Conservation (phyloP, 2,888 invertebrate genomes). For the Bembecia ichneumoniformis region DNA sequence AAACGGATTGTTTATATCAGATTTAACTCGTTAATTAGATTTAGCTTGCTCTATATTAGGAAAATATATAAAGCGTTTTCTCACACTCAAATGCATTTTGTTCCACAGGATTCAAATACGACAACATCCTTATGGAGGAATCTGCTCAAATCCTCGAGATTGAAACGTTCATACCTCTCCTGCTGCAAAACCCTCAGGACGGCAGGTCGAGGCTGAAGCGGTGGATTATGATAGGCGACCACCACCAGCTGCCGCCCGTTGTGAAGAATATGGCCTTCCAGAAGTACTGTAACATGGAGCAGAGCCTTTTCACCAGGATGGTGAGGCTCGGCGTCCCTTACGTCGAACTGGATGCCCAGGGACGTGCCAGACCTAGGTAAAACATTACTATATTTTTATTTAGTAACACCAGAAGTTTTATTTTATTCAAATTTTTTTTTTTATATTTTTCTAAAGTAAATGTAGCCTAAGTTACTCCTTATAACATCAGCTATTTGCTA, state of each 20-base stretch:
- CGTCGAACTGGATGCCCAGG: conserved; percentile 97
- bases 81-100: neutral
- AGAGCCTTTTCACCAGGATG: conserved; percentile 96
- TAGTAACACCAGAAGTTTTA: too few relatives aligned
- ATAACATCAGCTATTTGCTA: too few relatives aligned
- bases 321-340: conserved; percentile 97
- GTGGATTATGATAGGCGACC: conserved; percentile 99
- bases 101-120: conserved; percentile 88
- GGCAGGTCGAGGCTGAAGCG: conserved; percentile 95
- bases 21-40: too few relatives aligned
- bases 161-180: conserved; percentile 98
- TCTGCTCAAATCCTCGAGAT: conserved; percentile 99
- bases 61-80: neutral
- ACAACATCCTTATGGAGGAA: conserved; percentile 99
- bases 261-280: conserved; percentile 99
- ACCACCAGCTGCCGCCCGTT: conserved; percentile 98
- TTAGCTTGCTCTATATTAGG: too few relatives aligned
- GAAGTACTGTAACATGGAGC: conserved; percentile 99
- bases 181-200: conserved; percentile 98
- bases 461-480: too few relatives aligned
- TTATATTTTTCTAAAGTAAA: too few relatives aligned
- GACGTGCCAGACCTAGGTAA: conserved; percentile 89
- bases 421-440: too few relatives aligned
- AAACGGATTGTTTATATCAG: too few relatives aligned
- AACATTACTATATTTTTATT: neutral